Evolutionary conservation across 64 coral and sea anemone species (phyloP), one percentile per base, ranked within the genome.

Genomic region (Stichodactyla mertensii): DNA sequence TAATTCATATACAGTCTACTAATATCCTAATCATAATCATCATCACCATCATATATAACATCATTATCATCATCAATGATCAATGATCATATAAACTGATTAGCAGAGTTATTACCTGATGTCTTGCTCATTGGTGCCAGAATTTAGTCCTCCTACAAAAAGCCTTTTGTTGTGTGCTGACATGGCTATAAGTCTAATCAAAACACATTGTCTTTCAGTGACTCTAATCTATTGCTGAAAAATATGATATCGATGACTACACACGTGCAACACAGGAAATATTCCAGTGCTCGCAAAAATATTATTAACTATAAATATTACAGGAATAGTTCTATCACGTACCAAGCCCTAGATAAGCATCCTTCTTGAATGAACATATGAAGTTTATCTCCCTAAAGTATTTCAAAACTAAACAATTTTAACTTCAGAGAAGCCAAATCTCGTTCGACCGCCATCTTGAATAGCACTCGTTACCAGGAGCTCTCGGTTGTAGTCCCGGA

Each of bases 121-220:
- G 71, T 92, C 90, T 57, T 58, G 51, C 74, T 92, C 85, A 61
- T 82, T 92, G 52, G 84, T 87, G 19, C 54, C 78, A 82, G 22
- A 71, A 55, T 74, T 85, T 11, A 92, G 78, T 27, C 90, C 90
- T 45, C 90, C 90, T 55, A 92, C 51, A 60, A 92, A 92, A 28
- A 92, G 70, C 13, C 90, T 60, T 19, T 82, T 92, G 2, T 13
- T 92, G 82, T 87, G 14, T n/a, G 16, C 9, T 31, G 69, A 27
- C 69, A 74, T 74, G 16, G 1, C 69, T 74, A 27, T 9, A 10
- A 74, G 4, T 27, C 26, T 74, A 58, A 58, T 11, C 14, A 9
- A 9, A 11, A 58, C 14, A 58, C 56, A 58, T 15, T 58, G 8
- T 11, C 14, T 15, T 58, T 6, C 8, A 58, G 56, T 58, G 8